Percentiles rank a stretch among this genome's conserved stretches.
These are phyloP conservation scores for Alligator sinensis DNA, from an alignment of 2,113 vertebrate species.

Conservation along the genomic window DNA sequence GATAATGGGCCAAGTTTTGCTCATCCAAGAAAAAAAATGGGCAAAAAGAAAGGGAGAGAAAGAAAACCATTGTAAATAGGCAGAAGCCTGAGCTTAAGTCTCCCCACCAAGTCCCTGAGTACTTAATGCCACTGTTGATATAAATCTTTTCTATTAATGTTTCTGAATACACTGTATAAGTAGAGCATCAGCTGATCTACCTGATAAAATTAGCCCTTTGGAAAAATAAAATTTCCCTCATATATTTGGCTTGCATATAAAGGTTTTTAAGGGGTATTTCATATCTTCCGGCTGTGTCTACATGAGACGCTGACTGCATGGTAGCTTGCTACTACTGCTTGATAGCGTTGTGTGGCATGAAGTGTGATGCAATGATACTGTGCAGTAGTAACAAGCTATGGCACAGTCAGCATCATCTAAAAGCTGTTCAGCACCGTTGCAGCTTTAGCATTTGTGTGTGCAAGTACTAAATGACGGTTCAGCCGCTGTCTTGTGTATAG, in stretches of 20 bases:
- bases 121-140: background rate
- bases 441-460: too few species aligned
- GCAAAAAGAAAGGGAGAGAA: background rate
- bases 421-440: too few species aligned
- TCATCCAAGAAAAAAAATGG: fast-evolving
- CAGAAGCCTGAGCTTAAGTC: background rate
- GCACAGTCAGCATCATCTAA: too few species aligned
- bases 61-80: background rate
- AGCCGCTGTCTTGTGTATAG: too few species aligned
- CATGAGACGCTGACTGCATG: too few species aligned
- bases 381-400: too few species aligned
- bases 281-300: background rate
- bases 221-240: background rate
- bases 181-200: background rate
- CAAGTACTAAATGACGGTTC: too few species aligned
- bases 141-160: background rate
- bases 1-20: background rate
- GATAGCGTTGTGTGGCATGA: too few species aligned
- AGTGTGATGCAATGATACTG: too few species aligned
- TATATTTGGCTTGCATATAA: background rate
- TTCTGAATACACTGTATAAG: background rate
- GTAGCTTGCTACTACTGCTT: too few species aligned
- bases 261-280: background rate
- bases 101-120: background rate
- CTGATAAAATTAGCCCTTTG: background rate